Percentiles rank a stretch among this genome's conserved stretches.
These are phyloP conservation scores for Maniola jurtina DNA, from an alignment of 1,140 invertebrate species.

Conservation along the genomic window DNA sequence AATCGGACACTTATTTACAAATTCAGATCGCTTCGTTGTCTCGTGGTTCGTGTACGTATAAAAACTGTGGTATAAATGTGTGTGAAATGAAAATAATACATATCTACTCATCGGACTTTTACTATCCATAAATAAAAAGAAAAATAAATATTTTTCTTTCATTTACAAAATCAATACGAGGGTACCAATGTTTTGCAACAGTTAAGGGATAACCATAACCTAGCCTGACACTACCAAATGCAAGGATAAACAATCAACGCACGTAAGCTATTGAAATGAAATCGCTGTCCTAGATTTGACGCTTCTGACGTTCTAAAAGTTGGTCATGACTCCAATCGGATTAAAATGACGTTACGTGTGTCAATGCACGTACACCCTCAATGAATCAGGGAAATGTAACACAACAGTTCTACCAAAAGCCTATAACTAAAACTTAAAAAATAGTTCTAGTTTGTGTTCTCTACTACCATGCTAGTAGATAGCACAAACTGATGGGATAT, in stretches of 20 bases:
- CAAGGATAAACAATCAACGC: conserved; percentile 8
- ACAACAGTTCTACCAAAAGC: too few relatives aligned
- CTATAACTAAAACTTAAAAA: too few relatives aligned
- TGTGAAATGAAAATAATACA: too few relatives aligned
- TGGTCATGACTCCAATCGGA: conserved; percentile 42
- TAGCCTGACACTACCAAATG: neutral
- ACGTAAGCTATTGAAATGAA: conserved; percentile 11
- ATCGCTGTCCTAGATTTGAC: conserved; percentile 3
- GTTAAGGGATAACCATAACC: neutral
- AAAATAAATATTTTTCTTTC: neutral
- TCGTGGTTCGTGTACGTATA: too few relatives aligned
- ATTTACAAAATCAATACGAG: neutral
- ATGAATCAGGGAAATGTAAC: conserved; percentile 11
- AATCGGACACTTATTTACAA: too few relatives aligned
- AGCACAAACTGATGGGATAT: too few relatives aligned
- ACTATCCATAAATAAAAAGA: too few relatives aligned
- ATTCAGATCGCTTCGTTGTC: too few relatives aligned
- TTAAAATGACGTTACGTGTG: conserved; percentile 35
- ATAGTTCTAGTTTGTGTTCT: too few relatives aligned
- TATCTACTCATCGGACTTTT: too few relatives aligned
- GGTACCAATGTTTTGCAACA: neutral
- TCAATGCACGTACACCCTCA: conserved; percentile 26
- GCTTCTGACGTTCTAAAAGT: conserved; percentile 27
- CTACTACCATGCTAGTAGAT: too few relatives aligned
- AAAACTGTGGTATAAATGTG: too few relatives aligned